Percentiles rank a stretch among this genome's conserved stretches.
Evolutionary conservation across 2,888 invertebrate genomes (phyloP).

Genomic region (Steinernema hermaphroditum): DNA sequence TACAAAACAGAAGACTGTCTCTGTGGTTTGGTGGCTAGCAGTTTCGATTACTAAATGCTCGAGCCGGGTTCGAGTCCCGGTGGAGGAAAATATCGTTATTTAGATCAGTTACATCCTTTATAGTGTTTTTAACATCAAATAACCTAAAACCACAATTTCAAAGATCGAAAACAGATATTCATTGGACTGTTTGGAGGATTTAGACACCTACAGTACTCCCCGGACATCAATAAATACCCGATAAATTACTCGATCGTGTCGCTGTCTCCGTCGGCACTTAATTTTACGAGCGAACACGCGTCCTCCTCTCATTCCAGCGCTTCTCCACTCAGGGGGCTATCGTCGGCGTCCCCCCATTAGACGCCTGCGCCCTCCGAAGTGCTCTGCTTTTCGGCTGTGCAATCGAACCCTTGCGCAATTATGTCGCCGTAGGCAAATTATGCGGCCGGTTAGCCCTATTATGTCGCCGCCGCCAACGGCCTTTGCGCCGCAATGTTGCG

Average conservation of each 20-base stretch:
- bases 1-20: too few species aligned
- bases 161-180: too few species aligned
- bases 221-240: background rate
- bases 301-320: background rate
- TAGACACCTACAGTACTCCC: slow-evolving; percentile 18
- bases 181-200: too few species aligned
- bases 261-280: slow-evolving; percentile 17
- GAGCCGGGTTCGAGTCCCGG: background rate
- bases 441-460: slow-evolving; percentile 30
- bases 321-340: background rate
- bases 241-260: slow-evolving; percentile 28
- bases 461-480: slow-evolving; percentile 25
- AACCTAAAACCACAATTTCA: too few species aligned
- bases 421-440: slow-evolving; percentile 14
- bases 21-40: too few species aligned
- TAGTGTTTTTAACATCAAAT: too few species aligned
- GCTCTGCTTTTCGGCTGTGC: background rate
- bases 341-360: background rate
- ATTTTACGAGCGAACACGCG: slow-evolving; percentile 30
- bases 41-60: background rate
- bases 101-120: too few species aligned
- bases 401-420: slow-evolving; percentile 14
- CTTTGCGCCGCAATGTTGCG: slow-evolving; percentile 1
- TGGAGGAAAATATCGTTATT: too few species aligned
- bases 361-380: background rate